Percentiles rank a stretch among this genome's conserved stretches.
These are phyloP conservation scores for Drosophila lutescens DNA, from an alignment of 2,888 invertebrate species.

Conservation along the genomic window DNA sequence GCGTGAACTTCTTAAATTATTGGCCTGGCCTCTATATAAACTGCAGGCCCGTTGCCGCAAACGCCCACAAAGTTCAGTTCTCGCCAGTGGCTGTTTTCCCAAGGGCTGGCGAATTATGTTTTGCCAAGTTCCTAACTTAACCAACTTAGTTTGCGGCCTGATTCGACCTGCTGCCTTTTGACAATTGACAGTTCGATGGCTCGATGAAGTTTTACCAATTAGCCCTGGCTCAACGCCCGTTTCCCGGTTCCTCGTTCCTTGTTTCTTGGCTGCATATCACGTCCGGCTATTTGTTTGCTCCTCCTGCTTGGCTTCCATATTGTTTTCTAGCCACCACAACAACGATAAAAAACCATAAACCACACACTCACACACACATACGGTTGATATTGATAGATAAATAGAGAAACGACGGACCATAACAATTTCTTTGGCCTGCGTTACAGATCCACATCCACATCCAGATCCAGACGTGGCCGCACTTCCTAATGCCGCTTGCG, in stretches of 20 bases:
- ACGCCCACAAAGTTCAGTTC: conserved; percentile 21
- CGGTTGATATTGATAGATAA: conserved; percentile 39
- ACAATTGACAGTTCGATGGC: conserved; percentile 70
- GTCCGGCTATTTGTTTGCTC: conserved; percentile 56
- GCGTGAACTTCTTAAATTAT: conserved; percentile 80
- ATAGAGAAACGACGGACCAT: conserved; percentile 32
- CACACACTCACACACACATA: conserved; percentile 1
- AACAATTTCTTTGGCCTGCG: conserved; percentile 43
- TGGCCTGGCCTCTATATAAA: conserved; percentile 59
- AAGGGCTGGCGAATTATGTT: conserved; percentile 63
- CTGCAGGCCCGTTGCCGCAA: conserved; percentile 43
- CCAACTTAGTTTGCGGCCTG: conserved; percentile 49
- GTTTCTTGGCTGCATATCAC: conserved; percentile 29
- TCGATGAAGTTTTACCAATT: conserved; percentile 62
- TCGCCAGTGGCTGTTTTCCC: not conserved
- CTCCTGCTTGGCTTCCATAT: not conserved
- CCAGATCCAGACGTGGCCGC: conserved; percentile 53
- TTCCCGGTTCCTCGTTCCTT: not conserved
- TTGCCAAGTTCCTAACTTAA: conserved; percentile 58
- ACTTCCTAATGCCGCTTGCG: conserved; percentile 60
- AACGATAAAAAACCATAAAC: conserved; percentile 16
- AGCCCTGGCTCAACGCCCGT: conserved; percentile 37
- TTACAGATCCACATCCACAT: conserved; percentile 12
- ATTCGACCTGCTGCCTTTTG: conserved; percentile 49
- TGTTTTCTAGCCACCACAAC: conserved; percentile 11